phyloP scores from a whole-genome alignment of 2,888 invertebrate species.

The Danaus chrysippus region DNA sequence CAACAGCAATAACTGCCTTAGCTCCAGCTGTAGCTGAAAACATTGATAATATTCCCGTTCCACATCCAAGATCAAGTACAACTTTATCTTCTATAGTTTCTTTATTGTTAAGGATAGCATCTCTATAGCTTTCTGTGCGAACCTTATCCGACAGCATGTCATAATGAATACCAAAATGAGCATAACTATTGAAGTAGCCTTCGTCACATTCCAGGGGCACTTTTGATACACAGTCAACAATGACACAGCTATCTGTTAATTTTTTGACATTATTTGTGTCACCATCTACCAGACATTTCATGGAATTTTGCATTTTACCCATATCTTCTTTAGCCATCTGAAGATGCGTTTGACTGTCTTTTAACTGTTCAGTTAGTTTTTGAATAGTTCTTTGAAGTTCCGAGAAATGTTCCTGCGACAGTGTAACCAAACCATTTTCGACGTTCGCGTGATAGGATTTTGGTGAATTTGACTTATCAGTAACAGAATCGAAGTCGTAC shows the following conservation, averaged over 20 bases:
- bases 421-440: constrained; percentile 80
- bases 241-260: constrained; percentile 35
- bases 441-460: constrained; percentile 79
- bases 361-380: constrained; percentile 75
- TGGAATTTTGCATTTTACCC: constrained; percentile 79
- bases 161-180: constrained; percentile 95
- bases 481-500: constrained; percentile 83
- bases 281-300: constrained; percentile 76
- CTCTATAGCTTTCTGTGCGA: constrained; percentile 91
- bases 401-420: constrained; percentile 80
- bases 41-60: constrained; percentile 98
- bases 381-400: constrained; percentile 81
- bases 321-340: constrained; percentile 81
- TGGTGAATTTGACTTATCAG: constrained; percentile 59
- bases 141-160: constrained; percentile 95
- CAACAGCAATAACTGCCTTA: constrained; percentile 92
- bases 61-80: constrained; percentile 98
- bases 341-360: constrained; percentile 79
- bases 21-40: constrained; percentile 98
- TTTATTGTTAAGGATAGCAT: constrained; percentile 88
- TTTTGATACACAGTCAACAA: constrained; percentile 62
- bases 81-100: constrained; percentile 84
- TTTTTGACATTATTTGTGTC: constrained; percentile 36
- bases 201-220: constrained; percentile 83
- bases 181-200: constrained; percentile 90